Evolutionary conservation across 1,140 invertebrate species (phyloP), one percentile per base, ranked within the genome.

Genomic region (Eulimnadia texana): DNA sequence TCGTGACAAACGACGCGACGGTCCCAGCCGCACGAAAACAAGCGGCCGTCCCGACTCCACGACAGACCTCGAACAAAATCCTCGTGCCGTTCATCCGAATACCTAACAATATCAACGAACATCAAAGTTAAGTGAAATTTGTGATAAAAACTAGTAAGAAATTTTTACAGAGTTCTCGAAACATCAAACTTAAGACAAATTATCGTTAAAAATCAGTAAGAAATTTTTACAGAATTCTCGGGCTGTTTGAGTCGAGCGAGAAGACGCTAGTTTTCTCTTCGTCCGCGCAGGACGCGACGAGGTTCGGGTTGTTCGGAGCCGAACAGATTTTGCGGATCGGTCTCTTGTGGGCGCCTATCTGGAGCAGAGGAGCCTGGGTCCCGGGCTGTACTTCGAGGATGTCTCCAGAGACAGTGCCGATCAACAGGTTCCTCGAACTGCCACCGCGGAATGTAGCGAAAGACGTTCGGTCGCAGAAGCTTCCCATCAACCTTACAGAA

Each of bases 11-110:
- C 42, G 22, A 61, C 33, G 25, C 50, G 60, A 13, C 53, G 60
- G 53, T 61, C 60, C 60, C 60, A 61, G 10, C 60, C 60, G 25
- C 60, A 61, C 6, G 60, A 53, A 33, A 29, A 61, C 19, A 61
- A 27, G 23, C 51, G 22, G 19, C 53, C 53, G 19, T 20, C 27
- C 2, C 10, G 9, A 10, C 24, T 10, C 60, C 60, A 61, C 22
- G 50, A 50, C 20, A 61, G 22, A 20, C 60, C 60, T 3, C 53
- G 51, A 2, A 61, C 60, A 9, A 54, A 27, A 23, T 61, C 60
- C 0, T n/a, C 28, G 22, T 61, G 60, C 10, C 51, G 25, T 22
- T 61, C 51, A 54, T 61, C 60, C 49, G 60, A 33, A 27, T 61
- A 54, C 29, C 60, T 61, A 23, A 3, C n/a, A n/a, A n/a, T n/a